Base-by-base conservation (phyloP, 2,888 invertebrate genomes). In the Abscondita cerata region DNA sequence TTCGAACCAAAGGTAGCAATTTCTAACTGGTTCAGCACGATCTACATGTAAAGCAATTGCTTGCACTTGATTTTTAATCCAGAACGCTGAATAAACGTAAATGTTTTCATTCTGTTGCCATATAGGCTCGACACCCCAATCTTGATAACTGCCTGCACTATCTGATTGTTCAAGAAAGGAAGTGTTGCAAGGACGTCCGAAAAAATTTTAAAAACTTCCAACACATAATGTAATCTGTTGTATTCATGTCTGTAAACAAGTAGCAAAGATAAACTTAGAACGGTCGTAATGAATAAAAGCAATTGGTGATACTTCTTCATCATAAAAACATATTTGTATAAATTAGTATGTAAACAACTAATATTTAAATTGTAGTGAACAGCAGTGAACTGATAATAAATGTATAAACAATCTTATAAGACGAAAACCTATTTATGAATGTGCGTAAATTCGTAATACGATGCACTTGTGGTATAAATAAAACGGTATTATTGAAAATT, bases 221-320 rank as follows among this genome's bases (percentile, higher is more conserved):
- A 78, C 0, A 95, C 92, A 80, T 92, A 92, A 67, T 92, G 86
- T 0, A 95, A 81, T 44, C 90, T 87, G 76, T 92, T 91, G 74
- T 95, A 95, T 78, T 95, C 93, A 72, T 92, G 92, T 64, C 93
- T 88, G 77, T 95, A 95, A 74, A 94, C 87, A 16, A 95, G 81
- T 65, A 95, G 83, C 11, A 91, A 85, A 12, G 88, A 82, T 33
- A 94, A 82, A 78, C 93, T 93, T 33, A 91, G 77, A 66, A 87
- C 80, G 54, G 93, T 91, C 52, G 89, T 83, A 12, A 92, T 80
- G 53, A 92, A 81, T 52, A 95, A 83, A 52, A 89, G 81, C 47
- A 93, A 83, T 79, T 92, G 93, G 73, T 92, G 91, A 79, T 93
- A 93, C 81, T 93, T 94, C 78, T 89, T 87, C 94, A 94, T 93